Conservation (phyloP, 2,888 invertebrate genomes). For the Chloromyia formosa region DNA sequence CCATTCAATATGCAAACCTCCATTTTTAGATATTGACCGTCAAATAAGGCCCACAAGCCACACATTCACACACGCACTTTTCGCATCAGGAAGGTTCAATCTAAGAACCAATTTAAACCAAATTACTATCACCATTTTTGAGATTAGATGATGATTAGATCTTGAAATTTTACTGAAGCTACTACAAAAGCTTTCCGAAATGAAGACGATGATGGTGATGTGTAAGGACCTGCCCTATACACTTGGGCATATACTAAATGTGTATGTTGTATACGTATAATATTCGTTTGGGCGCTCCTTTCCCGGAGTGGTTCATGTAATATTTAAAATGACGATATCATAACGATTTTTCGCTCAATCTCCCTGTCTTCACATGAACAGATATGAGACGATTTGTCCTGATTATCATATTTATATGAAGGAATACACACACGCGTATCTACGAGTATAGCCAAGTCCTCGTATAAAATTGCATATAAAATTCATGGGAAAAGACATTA, state of each 20-base stretch:
- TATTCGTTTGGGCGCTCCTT: neutral
- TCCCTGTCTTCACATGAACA: neutral
- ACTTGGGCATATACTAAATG: neutral
- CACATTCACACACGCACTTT: slow-evolving; percentile 15
- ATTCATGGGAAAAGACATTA: slow-evolving; percentile 5
- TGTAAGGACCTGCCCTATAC: neutral
- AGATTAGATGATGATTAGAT: slow-evolving; percentile 36
- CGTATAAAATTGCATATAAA: neutral
- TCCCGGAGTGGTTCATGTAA: slow-evolving; percentile 23
- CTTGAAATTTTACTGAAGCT: neutral
- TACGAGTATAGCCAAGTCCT: neutral
- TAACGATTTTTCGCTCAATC: slow-evolving; percentile 26
- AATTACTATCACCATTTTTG: slow-evolving; percentile 30
- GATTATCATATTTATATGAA: slow-evolving; percentile 27
- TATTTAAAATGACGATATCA: slow-evolving; percentile 33
- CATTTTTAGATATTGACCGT: neutral
- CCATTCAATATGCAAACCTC: neutral
- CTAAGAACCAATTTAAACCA: slow-evolving; percentile 21
- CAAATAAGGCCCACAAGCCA: neutral
- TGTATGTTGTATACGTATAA: neutral
- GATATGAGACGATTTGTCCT: slow-evolving; percentile 11
- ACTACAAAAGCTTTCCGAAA: neutral
- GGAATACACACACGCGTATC: neutral
- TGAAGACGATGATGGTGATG: neutral
- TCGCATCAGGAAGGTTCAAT: slow-evolving; percentile 25